These are phyloP conservation scores for Eptesicus fuscus DNA, from an alignment of 2,113 vertebrate species.

Conservation along the genomic window DNA sequence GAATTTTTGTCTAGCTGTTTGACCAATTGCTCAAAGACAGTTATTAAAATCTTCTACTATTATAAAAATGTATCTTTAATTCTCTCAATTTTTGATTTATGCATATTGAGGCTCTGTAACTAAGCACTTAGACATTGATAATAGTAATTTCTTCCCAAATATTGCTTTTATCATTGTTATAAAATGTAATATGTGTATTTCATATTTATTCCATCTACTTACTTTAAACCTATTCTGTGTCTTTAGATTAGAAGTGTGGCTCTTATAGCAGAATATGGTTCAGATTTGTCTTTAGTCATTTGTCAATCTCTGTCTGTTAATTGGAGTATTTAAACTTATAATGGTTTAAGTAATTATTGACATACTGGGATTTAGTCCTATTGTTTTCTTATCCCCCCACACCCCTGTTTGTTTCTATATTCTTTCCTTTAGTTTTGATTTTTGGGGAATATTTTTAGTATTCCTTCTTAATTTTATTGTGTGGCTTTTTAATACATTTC, in stretches of 20 bases:
- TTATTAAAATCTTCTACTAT: neutral
- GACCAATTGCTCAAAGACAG: neutral
- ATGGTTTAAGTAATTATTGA: neutral
- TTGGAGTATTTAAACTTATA: neutral
- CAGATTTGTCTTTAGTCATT: neutral
- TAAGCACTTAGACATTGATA: neutral
- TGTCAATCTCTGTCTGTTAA: neutral
- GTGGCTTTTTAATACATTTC: neutral
- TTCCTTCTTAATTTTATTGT: constrained; percentile 6
- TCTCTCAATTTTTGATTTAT: neutral
- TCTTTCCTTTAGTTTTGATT: neutral
- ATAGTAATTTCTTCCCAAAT: neutral
- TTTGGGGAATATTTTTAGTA: neutral
- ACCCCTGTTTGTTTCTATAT: neutral
- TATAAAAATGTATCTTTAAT: neutral
- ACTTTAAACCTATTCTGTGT: neutral
- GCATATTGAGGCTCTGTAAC: neutral
- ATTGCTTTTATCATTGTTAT: neutral
- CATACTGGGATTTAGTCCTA: neutral
- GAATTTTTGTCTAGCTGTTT: neutral
- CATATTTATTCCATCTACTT: neutral
- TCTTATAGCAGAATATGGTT: neutral
- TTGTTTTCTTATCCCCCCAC: neutral
- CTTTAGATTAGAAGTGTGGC: neutral
- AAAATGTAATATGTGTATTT: neutral